Evolutionary conservation across 2,113 vertebrate genomes (phyloP).

Genomic region (Corydoras maculifer): DNA sequence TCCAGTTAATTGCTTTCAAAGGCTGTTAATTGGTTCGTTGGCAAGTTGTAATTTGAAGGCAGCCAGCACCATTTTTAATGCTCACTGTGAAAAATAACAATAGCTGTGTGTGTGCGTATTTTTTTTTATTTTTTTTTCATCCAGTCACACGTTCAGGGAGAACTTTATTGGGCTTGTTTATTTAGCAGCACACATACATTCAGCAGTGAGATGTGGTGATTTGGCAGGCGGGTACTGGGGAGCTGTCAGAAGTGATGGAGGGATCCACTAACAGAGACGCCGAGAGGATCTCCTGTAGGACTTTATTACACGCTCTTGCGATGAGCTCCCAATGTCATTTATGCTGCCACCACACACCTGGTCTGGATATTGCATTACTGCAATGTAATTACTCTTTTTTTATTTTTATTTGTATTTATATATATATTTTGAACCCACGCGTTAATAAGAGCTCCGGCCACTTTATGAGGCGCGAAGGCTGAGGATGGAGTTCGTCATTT

Average conservation of each 20-base stretch:
- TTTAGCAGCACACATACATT: slow-evolving; percentile 7
- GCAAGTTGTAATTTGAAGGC: background rate
- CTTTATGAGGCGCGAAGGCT: background rate
- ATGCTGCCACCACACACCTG: background rate
- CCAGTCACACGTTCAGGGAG: background rate
- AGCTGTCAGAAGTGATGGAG: slow-evolving; percentile 26
- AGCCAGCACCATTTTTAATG: background rate
- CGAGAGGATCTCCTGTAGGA: slow-evolving; percentile 6
- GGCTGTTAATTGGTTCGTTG: background rate
- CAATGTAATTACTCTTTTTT: slow-evolving; percentile 9
- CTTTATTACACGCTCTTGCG: slow-evolving; percentile 7
- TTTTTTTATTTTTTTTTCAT: background rate
- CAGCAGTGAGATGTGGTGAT: background rate
- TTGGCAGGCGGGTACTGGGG: slow-evolving; percentile 15
- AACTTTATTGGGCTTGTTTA: slow-evolving; percentile 1
- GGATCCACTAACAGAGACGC: background rate
- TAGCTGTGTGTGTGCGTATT: too few species aligned
- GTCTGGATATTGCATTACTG: slow-evolving; percentile 7
- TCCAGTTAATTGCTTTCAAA: background rate
- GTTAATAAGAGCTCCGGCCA: slow-evolving; percentile 19
- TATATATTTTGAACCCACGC: background rate
- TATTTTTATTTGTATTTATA: background rate
- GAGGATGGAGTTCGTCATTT: slow-evolving; percentile 9
- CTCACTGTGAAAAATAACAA: background rate
- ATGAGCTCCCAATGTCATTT: background rate